Evolutionary conservation across 1,140 invertebrate genomes (phyloP).

Genomic region (Drosophila tsacasi): DNA sequence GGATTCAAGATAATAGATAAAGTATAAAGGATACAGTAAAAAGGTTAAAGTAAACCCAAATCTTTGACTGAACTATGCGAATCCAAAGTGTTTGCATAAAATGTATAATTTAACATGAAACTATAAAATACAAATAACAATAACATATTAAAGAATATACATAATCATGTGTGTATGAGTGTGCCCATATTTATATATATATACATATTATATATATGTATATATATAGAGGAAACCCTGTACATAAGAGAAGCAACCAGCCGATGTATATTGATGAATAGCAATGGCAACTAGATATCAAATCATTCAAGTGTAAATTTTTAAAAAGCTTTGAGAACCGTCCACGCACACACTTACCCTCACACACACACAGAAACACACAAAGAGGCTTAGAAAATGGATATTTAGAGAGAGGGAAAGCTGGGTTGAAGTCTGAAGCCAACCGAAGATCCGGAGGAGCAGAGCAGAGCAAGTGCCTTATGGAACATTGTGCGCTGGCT

Average conservation of each 20-base stretch:
- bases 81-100: conserved; percentile 48
- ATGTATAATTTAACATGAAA: conserved; percentile 51
- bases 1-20: neutral
- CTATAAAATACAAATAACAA: conserved; percentile 24
- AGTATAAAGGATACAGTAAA: neutral
- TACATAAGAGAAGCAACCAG: conserved; percentile 25
- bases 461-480: conserved; percentile 72
- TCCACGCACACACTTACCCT: conserved; percentile 70
- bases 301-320: conserved; percentile 69
- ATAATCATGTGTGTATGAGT: neutral
- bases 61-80: conserved; percentile 71
- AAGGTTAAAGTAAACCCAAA: conserved; percentile 30
- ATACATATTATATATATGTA: conserved; percentile 26
- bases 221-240: conserved; percentile 25
- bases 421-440: conserved; percentile 1
- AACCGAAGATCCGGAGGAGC: conserved; percentile 39
- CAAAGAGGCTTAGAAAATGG: neutral
- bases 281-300: conserved; percentile 33
- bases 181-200: conserved; percentile 3
- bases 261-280: conserved; percentile 27
- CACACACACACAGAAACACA: conserved; percentile 6
- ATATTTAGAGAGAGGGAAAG: neutral
- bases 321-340: conserved; percentile 80
- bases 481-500: conserved; percentile 52
- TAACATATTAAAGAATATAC: conserved; percentile 17